Evolutionary conservation across 1,140 invertebrate genomes (phyloP).

Genomic region (Listronotus bonariensis): DNA sequence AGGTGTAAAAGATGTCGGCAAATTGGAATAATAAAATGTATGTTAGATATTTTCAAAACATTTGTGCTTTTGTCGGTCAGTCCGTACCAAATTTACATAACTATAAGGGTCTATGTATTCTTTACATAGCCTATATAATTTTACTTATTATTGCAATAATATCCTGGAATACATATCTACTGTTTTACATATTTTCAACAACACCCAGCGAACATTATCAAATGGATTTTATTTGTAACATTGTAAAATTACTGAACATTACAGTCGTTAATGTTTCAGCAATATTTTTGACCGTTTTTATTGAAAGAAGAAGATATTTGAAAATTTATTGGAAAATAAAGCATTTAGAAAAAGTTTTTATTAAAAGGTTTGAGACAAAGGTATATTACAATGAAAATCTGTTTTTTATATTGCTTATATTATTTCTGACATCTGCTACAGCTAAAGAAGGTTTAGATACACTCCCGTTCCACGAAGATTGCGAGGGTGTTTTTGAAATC

Average conservation of each 20-base stretch:
- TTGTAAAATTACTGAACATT: not conserved
- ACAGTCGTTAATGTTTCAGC: not conserved
- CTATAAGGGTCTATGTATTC: slow-evolving; percentile 16
- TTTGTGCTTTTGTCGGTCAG: slow-evolving; percentile 6
- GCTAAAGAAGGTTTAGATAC: too few species aligned
- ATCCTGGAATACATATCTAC: not conserved
- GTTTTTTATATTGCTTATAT: too few species aligned
- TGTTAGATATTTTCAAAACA: not conserved
- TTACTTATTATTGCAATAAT: not conserved
- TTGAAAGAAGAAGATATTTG: slow-evolving; percentile 16
- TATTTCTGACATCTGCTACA: too few species aligned
- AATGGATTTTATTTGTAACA: not conserved
- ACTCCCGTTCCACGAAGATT: too few species aligned
- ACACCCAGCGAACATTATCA: not conserved
- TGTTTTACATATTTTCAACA: not conserved
- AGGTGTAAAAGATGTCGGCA: too few species aligned
- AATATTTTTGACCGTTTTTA: not conserved
- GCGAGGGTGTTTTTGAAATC: too few species aligned
- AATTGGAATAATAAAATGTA: not conserved
- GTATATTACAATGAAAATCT: too few species aligned
- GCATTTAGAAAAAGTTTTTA: not conserved
- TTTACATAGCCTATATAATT: slow-evolving; percentile 19
- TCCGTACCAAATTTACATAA: slow-evolving; percentile 15
- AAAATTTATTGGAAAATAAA: not conserved
- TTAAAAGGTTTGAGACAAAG: not conserved